phyloP scores from a whole-genome alignment of 2,888 invertebrate species.

The Sussaba pulchella region DNA sequence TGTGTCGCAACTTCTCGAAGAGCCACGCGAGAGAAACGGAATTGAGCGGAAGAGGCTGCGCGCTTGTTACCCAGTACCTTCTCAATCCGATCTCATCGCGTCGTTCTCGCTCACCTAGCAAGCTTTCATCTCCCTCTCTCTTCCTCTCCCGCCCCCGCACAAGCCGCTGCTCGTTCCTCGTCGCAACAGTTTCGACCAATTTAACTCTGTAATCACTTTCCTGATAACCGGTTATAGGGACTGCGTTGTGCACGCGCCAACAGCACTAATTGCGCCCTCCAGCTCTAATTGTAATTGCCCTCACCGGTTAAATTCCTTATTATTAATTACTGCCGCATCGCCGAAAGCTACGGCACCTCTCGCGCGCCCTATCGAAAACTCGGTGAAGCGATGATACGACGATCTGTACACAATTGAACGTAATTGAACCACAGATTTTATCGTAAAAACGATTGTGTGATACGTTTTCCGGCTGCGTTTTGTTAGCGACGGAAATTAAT shows the following conservation, averaged over 20 bases:
- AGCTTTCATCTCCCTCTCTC: no score
- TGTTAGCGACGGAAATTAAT: no score
- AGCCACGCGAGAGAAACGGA: not conserved
- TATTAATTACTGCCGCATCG: slow-evolving; percentile 67
- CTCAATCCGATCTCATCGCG: slow-evolving; percentile 44
- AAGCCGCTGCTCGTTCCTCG: no score
- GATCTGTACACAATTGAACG: slow-evolving; percentile 5
- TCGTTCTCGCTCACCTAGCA: slow-evolving; percentile 17
- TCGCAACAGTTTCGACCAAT: slow-evolving; percentile 62
- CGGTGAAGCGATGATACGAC: not conserved
- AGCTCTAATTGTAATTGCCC: slow-evolving; percentile 67
- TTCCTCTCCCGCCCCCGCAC: no score
- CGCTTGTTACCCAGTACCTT: slow-evolving; percentile 20
- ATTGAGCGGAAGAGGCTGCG: slow-evolving; percentile 44
- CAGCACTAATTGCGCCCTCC: slow-evolving; percentile 55
- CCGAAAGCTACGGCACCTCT: no score
- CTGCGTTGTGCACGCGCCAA: slow-evolving; percentile 54
- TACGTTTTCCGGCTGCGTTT: not conserved
- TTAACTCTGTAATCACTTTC: slow-evolving; percentile 69
- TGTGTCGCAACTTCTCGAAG: slow-evolving; percentile 12
- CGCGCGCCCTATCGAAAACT: slow-evolving; percentile 11
- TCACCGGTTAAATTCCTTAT: slow-evolving; percentile 69
- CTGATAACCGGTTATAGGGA: slow-evolving; percentile 66
- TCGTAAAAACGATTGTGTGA: not conserved
- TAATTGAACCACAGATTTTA: slow-evolving; percentile 3